Evolutionary conservation across 2,888 invertebrate genomes (phyloP), one percentile per base, ranked within the genome.

Genomic region (Melanostoma mellinum): DNA sequence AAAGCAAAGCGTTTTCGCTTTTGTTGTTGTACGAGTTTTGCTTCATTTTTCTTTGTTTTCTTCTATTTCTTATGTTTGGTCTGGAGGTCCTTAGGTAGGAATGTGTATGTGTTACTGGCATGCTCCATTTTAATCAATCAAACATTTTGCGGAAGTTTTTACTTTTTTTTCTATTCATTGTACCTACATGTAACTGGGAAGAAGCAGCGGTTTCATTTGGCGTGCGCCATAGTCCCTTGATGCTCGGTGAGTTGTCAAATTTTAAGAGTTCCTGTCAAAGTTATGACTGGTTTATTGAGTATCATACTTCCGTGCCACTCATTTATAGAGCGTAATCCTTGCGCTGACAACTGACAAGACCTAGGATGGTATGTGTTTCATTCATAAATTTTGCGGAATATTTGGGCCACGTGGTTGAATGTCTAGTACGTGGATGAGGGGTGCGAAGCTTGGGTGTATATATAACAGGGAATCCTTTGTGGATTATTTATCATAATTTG

Each of bases 61-160:
- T 40, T 56, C 8, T 33, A 9, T 8, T 38, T 38, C 3, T 10
- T 52, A 33, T 65, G 35, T 52, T 4, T 46, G 33, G 50, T 46
- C 40, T 20, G n/a, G n/a, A n/a, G 42, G 36, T 36, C 20, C 9
- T 56, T 33, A 40, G 72, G 20, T 20, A 20, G 20, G 20, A 20
- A 20, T 68, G 61, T 67, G 76, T 71, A 73, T 73, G 82, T 78
- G 82, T 72, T 82, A 65, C 78, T 82, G 78, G 78, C 82, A 82
- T 82, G 82, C 73, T 82, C 68, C 61, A 73, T 78, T 82, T 82
- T 82, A 82, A 82, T 82, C 82, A 82, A 82, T 82, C 82, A 82
- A 78, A 69, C 63, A 74, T 82, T 63, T 63, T 74, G 78, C 35
- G 78, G 73, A 44, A 33, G 35, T 55, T 33, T 9, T 9, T 50